These are phyloP conservation scores for Hydraecia micacea DNA, from an alignment of 2,888 invertebrate genomes.

Conservation along the genomic window DNA sequence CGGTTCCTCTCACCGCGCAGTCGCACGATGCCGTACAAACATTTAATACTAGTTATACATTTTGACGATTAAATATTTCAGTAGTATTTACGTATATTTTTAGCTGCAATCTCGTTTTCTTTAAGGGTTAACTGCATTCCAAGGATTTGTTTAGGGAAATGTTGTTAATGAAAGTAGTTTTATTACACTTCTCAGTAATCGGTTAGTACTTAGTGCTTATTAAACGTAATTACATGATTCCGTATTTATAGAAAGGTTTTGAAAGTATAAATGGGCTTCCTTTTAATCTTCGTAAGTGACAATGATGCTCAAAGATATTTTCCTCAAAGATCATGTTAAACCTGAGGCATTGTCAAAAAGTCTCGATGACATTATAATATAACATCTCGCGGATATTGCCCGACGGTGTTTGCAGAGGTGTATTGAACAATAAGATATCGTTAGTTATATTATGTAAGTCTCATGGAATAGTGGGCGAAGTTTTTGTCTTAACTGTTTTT, in stretches of 20 bases:
- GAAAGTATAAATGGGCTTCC: background rate
- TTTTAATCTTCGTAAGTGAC: background rate
- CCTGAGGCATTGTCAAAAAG: background rate
- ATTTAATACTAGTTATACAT: slow-evolving; percentile 58
- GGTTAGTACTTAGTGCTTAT: background rate
- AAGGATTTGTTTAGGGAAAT: slow-evolving; percentile 26
- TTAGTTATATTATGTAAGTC: background rate
- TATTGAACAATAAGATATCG: background rate
- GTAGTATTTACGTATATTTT: slow-evolving; percentile 40
- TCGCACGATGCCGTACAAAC: slow-evolving; percentile 64
- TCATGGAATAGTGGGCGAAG: no score
- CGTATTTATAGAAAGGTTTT: background rate
- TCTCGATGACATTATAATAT: background rate
- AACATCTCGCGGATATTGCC: background rate
- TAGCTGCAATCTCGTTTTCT: slow-evolving; percentile 42
- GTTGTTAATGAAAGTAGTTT: slow-evolving; percentile 38
- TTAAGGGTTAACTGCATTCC: slow-evolving; percentile 38
- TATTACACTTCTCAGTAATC: background rate
- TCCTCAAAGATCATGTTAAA: background rate
- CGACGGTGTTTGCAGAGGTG: background rate
- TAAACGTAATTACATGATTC: background rate
- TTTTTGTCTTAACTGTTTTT: background rate
- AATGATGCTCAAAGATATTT: background rate
- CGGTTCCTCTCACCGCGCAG: slow-evolving; percentile 80
- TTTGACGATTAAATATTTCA: slow-evolving; percentile 61